Conservation (phyloP, 1,140 invertebrate genomes). For the Megathymus violae region DNA sequence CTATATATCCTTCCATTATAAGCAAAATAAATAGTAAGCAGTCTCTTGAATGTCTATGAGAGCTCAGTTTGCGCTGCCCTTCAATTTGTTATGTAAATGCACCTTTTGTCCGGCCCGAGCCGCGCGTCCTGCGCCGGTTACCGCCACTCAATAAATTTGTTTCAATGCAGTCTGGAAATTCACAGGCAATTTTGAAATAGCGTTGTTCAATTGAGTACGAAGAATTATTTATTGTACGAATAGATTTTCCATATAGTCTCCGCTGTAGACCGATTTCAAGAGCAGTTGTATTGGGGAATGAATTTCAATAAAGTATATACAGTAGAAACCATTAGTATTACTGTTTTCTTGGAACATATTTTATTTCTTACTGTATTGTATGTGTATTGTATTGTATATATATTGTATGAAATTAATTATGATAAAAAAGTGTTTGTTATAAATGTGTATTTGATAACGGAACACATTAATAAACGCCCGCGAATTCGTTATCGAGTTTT, state of each 20-base stretch:
- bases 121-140: slow-evolving; percentile 38
- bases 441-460: too few species aligned
- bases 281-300: neutral
- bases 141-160: slow-evolving; percentile 63
- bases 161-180: slow-evolving; percentile 49
- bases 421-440: too few species aligned
- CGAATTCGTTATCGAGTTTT: too few species aligned
- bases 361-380: too few species aligned
- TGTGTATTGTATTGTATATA: too few species aligned
- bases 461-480: too few species aligned
- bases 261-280: neutral
- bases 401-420: too few species aligned
- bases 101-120: slow-evolving; percentile 57
- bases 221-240: slow-evolving; percentile 22
- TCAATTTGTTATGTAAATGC: slow-evolving; percentile 74
- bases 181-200: slow-evolving; percentile 51
- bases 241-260: slow-evolving; percentile 11
- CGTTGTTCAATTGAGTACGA: slow-evolving; percentile 21
- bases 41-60: neutral
- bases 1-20: neutral
- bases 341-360: too few species aligned
- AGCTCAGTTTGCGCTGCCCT: slow-evolving; percentile 42
- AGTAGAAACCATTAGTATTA: too few species aligned
- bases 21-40: neutral
- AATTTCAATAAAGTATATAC: too few species aligned